Conservation (phyloP, 2,797 vertebrate genomes). For the Chelidonichthys spinosus region DNA sequence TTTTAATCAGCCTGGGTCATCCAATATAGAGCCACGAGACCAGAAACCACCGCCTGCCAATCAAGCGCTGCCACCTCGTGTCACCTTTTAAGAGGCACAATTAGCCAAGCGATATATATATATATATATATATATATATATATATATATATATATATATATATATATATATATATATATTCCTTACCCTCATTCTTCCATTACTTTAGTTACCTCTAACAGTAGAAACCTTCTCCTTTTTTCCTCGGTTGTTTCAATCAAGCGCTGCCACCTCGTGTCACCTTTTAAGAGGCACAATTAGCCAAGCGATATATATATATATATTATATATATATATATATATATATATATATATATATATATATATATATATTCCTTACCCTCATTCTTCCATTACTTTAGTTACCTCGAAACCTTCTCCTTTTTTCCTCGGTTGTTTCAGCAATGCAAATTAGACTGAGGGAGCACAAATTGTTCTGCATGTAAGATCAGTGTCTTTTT, state of each 20-base stretch:
- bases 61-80: constrained; percentile 63
- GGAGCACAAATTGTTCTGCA: constrained; percentile 64
- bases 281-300: no score
- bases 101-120: background rate
- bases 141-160: no score
- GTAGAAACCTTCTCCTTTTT: background rate
- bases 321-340: no score
- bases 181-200: background rate
- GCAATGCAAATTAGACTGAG: constrained; percentile 67
- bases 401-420: background rate
- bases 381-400: constrained; percentile 3
- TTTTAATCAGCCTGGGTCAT: constrained; percentile 84
- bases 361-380: background rate
- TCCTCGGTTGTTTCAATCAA: constrained; percentile 46
- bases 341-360: no score
- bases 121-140: no score
- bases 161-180: background rate
- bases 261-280: no score
- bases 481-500: constrained; percentile 51
- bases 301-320: no score
- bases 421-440: constrained; percentile 40
- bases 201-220: constrained; percentile 7
- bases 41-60: constrained; percentile 76
- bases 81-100: constrained; percentile 36
- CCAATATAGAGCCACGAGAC: constrained; percentile 76